A percentile compares a stretch with the other conserved stretches of the same genome.
These are phyloP conservation scores for Hemicentrotus pulcherrimus DNA, from an alignment of 35 echinoderm and acorn worm genomes.

Conservation along the genomic window DNA sequence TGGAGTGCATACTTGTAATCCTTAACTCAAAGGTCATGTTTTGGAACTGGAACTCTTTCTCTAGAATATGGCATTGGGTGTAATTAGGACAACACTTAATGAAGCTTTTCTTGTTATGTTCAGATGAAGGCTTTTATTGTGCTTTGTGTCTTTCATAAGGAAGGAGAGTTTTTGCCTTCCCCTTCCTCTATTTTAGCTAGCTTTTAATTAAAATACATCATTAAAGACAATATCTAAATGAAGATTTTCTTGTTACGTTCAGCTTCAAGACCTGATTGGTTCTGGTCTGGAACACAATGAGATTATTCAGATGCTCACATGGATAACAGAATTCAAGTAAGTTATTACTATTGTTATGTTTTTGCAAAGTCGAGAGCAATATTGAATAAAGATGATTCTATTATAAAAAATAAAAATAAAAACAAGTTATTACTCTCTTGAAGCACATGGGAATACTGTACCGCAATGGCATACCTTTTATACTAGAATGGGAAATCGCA, in stretches of 20 bases:
- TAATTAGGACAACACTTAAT: too few species aligned
- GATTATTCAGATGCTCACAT: conserved; percentile 84
- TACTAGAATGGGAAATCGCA: too few species aligned
- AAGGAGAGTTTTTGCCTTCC: neutral
- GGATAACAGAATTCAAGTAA: conserved; percentile 91
- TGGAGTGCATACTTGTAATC: neutral
- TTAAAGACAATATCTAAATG: neutral
- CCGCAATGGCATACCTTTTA: too few species aligned
- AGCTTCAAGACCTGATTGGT: conserved; percentile 86
- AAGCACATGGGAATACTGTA: too few species aligned
- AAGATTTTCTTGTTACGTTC: neutral
- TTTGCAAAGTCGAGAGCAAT: too few species aligned
- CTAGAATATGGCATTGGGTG: neutral
- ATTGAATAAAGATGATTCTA: too few species aligned
- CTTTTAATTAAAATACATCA: neutral
- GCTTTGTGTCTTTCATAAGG: neutral
- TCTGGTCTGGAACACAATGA: conserved; percentile 79
- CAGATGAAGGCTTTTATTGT: neutral
- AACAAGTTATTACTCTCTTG: too few species aligned
- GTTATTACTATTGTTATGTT: too few species aligned
- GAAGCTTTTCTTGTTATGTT: too few species aligned
- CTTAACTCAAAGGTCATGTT: neutral
- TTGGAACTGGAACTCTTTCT: neutral
- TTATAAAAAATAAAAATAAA: too few species aligned
- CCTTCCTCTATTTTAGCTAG: neutral